Evolutionary conservation across 2,113 vertebrate genomes (phyloP), one percentile per base, ranked within the genome.

Genomic region (Mugil cephalus): DNA sequence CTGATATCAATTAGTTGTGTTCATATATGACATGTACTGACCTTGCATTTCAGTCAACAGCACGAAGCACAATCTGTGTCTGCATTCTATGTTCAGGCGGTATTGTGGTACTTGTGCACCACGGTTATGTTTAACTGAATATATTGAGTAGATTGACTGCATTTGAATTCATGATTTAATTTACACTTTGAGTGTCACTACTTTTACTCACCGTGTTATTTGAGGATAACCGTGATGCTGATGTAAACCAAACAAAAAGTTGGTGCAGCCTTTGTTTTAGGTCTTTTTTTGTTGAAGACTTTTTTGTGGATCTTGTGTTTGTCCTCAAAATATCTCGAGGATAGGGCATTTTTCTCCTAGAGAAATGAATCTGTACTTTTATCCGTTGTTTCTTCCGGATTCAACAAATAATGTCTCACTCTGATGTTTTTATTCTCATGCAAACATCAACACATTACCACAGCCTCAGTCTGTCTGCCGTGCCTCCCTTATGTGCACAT

Each of bases 381-480:
- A n/a, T n/a, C n/a, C n/a, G n/a, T n/a, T 67, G 11, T 52, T 68
- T 53, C 56, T 51, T 14, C 8, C 34, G 63, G 42, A 67, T 64
- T 75, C 45, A 82, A 72, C 62, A 78, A 67, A 70, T 48, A 63
- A 36, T 56, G 13, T 7, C 9, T 59, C 54, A 54, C 12, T 21
- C 30, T 43, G 30, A 17, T 62, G 46, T 56, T 65, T 36, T 50
- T 8, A 51, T 45, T 63, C 63, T 56, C 17, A 62, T 54, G 54
- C 67, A 48, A 74, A 81, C 47, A 81, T 40, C 36, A 50, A 62
- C 34, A 46, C 17, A 65, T 80, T 72, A 54, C 10, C 34, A 38
- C 50, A 1, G 54, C 38, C 60, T 34, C 18, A 19, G 24, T 48
- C 40, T n/a, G 43, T 68, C 71, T 36, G 63, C 36, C 46, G 67